phyloP scores from a whole-genome alignment of 1,140 invertebrate species.

The Zaprionus davidi region DNA sequence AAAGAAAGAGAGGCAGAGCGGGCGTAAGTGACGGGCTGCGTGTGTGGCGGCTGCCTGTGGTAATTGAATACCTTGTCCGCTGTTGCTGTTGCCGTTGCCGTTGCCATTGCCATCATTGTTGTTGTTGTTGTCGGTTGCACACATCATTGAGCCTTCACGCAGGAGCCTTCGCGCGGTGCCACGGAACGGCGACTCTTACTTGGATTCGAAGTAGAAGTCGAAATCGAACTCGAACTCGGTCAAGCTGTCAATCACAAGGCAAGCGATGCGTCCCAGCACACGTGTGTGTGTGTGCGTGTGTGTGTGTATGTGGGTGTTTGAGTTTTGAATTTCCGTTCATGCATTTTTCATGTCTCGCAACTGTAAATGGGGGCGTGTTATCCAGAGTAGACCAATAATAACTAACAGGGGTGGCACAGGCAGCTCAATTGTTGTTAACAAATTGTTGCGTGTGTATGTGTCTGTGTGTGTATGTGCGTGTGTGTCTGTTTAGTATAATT shows the following conservation, averaged over 20 bases:
- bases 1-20: neutral
- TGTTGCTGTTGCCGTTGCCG: conserved; percentile 42
- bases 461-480: conserved; percentile 46
- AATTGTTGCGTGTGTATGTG: conserved; percentile 65
- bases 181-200: conserved; percentile 3
- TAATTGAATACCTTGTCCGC: conserved; percentile 72
- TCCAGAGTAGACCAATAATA: conserved; percentile 44
- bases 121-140: conserved; percentile 60
- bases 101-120: conserved; percentile 3
- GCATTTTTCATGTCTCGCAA: conserved; percentile 68
- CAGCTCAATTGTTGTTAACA: conserved; percentile 50
- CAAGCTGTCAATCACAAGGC: conserved; percentile 73
- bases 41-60: conserved; percentile 47
- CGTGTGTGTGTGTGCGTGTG: neutral
- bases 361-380: conserved; percentile 51
- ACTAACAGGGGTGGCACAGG: conserved; percentile 5
- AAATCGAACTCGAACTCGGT: conserved; percentile 56
- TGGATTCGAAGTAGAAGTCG: neutral
- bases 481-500: conserved; percentile 71
- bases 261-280: conserved; percentile 4
- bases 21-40: conserved; percentile 36
- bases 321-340: conserved; percentile 77
- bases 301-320: conserved; percentile 53
- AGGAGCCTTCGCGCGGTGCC: conserved; percentile 25
- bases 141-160: conserved; percentile 68